Evolutionary conservation across 2,113 vertebrate genomes (phyloP).

Genomic region (Alligator mississippiensis): DNA sequence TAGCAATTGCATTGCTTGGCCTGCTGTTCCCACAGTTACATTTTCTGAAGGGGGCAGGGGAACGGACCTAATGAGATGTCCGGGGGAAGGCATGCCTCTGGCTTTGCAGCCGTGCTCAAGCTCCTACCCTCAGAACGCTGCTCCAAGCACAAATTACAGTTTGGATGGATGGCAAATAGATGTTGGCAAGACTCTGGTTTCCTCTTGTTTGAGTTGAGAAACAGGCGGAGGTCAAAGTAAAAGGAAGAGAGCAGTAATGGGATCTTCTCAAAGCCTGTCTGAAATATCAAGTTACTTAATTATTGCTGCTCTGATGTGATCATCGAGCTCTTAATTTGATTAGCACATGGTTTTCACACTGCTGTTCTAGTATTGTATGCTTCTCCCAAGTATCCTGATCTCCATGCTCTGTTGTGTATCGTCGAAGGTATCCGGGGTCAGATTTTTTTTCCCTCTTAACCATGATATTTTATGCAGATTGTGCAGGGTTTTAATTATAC

Average conservation of each 20-base stretch:
- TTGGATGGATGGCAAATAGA: neutral
- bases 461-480: no score
- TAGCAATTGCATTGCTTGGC: neutral
- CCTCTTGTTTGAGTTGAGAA: neutral
- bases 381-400: neutral
- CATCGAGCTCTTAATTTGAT: neutral
- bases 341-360: neutral
- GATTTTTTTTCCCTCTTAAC: no score
- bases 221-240: neutral
- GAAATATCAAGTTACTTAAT: neutral
- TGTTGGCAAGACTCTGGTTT: neutral
- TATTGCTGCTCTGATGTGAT: neutral
- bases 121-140: rapidly evolving
- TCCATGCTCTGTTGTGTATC: no score
- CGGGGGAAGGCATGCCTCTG: neutral
- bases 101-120: neutral
- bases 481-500: neutral
- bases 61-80: neutral
- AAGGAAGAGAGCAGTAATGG: neutral
- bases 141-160: neutral
- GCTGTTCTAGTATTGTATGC: neutral
- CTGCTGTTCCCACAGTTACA: rapidly evolving
- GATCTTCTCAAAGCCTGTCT: neutral
- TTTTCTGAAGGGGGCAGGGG: neutral
- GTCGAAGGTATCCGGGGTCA: no score